These are phyloP conservation scores for Itoplectis maculator DNA, from an alignment of 2,888 invertebrate species.

Conservation along the genomic window DNA sequence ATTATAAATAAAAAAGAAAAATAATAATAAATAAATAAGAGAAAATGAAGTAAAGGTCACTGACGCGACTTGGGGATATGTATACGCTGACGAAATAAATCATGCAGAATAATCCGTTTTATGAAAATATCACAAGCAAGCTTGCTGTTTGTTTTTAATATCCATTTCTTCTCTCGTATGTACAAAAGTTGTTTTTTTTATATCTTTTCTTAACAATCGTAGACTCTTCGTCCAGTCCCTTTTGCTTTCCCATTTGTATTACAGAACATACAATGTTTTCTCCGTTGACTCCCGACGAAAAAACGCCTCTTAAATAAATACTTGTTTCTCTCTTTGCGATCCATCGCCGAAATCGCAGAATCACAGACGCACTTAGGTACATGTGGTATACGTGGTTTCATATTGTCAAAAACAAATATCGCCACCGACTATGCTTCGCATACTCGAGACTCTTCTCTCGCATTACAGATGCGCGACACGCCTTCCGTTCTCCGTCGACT, in stretches of 20 bases:
- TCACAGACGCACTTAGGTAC: slow-evolving; percentile 81
- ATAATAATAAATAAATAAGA: too few relatives aligned
- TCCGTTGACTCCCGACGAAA: too few relatives aligned
- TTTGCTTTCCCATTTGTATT: background rate
- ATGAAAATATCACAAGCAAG: slow-evolving; percentile 43
- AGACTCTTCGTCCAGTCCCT: slow-evolving; percentile 4
- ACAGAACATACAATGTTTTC: too few relatives aligned
- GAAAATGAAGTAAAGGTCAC: slow-evolving; percentile 23
- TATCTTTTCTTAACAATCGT: slow-evolving; percentile 10
- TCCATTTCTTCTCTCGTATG: slow-evolving; percentile 18
- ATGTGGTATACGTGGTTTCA: slow-evolving; percentile 63
- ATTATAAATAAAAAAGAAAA: too few relatives aligned
- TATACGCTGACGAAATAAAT: slow-evolving; percentile 11
- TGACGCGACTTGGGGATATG: slow-evolving; percentile 13
- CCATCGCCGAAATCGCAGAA: slow-evolving; percentile 43
- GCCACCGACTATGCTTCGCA: slow-evolving; percentile 57
- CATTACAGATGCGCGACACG: too few relatives aligned
- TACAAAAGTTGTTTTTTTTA: slow-evolving; percentile 35
- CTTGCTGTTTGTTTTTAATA: slow-evolving; percentile 27
- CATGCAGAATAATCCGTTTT: slow-evolving; percentile 17
- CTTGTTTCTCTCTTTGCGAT: slow-evolving; percentile 47
- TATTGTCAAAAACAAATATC: slow-evolving; percentile 70
- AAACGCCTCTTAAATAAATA: slow-evolving; percentile 58
- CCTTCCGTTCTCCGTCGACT: slow-evolving; percentile 11
- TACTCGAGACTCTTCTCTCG: slow-evolving; percentile 5